Percentiles rank a stretch among this genome's conserved stretches.
phyloP scores from a whole-genome alignment of 2,113 vertebrate genomes.

The Ceyx margarethae region DNA sequence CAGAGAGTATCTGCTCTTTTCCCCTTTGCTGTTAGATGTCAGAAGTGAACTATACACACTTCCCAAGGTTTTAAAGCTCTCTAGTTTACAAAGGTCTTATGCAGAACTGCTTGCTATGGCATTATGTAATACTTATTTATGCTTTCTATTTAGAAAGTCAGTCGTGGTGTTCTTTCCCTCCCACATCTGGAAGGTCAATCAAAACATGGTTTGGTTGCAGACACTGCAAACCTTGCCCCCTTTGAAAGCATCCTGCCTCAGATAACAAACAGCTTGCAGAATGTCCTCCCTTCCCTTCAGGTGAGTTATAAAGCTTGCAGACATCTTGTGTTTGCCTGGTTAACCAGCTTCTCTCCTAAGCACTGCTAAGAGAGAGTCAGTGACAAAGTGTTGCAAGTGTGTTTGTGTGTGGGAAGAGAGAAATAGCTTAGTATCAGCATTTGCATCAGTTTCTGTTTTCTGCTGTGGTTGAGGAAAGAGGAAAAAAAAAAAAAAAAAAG shows the following conservation, averaged over 20 bases:
- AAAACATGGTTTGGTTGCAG: constrained; percentile 78
- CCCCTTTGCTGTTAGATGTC: background rate
- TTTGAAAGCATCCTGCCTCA: constrained; percentile 80
- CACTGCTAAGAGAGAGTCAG: background rate
- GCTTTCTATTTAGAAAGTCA: constrained; percentile 74
- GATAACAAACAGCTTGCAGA: constrained; percentile 73
- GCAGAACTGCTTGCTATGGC: background rate
- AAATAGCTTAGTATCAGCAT: background rate
- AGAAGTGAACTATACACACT: background rate
- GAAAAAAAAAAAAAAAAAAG: background rate
- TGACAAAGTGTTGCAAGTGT: background rate
- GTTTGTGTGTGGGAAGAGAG: background rate
- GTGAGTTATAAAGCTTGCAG: constrained; percentile 58
- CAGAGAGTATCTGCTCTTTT: background rate
- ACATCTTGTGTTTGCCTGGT: background rate
- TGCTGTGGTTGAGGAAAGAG: background rate
- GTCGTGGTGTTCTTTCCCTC: constrained; percentile 70
- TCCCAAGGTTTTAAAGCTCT: background rate
- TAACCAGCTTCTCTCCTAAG: background rate
- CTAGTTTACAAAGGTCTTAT: background rate
- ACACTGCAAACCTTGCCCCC: constrained; percentile 72
- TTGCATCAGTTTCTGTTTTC: background rate
- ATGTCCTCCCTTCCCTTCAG: constrained; percentile 70
- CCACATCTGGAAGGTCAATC: constrained; percentile 80
- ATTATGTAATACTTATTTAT: background rate